A percentile compares a stretch with the other conserved stretches of the same genome.
Conservation (phyloP, 2,797 vertebrate species). For the Clarias pachynema region DNA sequence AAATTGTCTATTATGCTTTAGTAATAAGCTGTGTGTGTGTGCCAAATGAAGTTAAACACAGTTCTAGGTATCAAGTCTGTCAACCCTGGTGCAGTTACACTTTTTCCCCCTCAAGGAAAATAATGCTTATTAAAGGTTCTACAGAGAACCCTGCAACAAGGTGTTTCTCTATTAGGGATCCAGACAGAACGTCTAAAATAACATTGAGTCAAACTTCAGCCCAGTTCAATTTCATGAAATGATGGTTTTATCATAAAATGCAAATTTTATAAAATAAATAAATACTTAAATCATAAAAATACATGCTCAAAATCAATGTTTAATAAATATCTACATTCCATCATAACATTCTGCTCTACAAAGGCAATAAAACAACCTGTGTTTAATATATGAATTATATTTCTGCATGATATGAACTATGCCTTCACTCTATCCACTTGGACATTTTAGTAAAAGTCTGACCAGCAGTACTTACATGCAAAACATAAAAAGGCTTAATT, state of each 20-base stretch:
- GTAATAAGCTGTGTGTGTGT: background rate
- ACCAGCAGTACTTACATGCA: background rate
- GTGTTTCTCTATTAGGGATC: background rate
- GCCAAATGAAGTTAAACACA: background rate
- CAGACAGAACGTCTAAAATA: background rate
- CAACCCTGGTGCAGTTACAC: background rate
- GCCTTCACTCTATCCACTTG: background rate
- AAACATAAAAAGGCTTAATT: background rate
- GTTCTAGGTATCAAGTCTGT: background rate
- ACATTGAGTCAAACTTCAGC: background rate
- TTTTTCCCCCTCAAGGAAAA: background rate
- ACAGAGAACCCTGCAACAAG: background rate
- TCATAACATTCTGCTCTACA: background rate
- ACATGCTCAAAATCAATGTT: background rate
- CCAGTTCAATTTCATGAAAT: background rate
- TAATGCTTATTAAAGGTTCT: background rate
- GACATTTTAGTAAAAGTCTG: background rate
- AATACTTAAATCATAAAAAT: background rate
- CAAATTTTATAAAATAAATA: background rate
- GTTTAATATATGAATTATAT: background rate
- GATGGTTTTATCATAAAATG: background rate
- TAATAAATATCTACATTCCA: background rate
- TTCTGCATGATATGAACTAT: background rate
- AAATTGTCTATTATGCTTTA: background rate
- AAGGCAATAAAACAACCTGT: background rate